Evolutionary conservation across 1,140 invertebrate species (phyloP), one percentile per base, ranked within the genome.

Genomic region (Drosophila varians): DNA sequence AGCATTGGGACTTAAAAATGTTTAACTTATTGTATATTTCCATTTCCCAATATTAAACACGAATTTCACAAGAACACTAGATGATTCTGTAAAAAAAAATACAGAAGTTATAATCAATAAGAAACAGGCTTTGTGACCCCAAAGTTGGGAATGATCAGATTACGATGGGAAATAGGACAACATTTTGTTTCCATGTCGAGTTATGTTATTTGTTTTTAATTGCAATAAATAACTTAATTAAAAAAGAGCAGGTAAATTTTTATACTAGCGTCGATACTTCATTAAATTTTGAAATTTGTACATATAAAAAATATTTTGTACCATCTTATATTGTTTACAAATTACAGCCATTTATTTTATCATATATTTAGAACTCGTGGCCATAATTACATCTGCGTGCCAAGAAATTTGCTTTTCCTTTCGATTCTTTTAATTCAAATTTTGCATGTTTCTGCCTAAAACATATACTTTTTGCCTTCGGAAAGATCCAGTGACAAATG

Each of bases 371-470:
- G n/a, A 28, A 43, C 18, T 23, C 36, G 45, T 70, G 45, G 5
- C 12, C 16, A 18, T 21, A 36, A 18, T 61, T 62, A 26, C 16
- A 14, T 14, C 18, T 8, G 49, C 58, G 46, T 72, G 47, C 9
- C 18, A 28, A 38, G 7, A 12, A 9, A 25, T 47, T 57, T 18
- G 34, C 21, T 48, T 43, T 34, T 2, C n/a, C 3, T 36, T 48
- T 8, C 4, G 36, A 3, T 23, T 34, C 8, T 8, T 23, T 19
- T 84, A 83, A 79, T 84, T 60, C 36, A 53, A 6, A 34, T 45
- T 51, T 83, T 45, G 78, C 78, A 74, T 83, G 79, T 77, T 55
- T 5, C 12, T 38, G 21, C 2, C 12, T 2, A 45, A 38, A 14
- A 46, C 31, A n/a, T 16, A 36, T 12, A 40, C 43, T 23, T 38